These are phyloP conservation scores for Siderastrea radians DNA, from an alignment of 92 coral and sea anemone species.

Conservation along the genomic window DNA sequence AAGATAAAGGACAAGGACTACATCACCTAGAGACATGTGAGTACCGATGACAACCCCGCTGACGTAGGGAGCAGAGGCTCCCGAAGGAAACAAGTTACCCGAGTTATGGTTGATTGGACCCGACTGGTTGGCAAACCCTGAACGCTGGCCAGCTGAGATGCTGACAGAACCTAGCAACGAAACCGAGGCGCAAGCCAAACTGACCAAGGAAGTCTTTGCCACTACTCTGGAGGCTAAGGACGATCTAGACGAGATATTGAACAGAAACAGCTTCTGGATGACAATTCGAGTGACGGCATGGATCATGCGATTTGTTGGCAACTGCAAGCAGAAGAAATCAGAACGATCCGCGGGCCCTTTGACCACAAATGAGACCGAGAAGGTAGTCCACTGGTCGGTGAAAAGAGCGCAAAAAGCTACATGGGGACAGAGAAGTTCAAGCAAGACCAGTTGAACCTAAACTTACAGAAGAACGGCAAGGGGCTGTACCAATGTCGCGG, in stretches of 20 bases:
- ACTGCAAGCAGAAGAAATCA: slow-evolving; percentile 37
- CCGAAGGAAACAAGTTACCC: slow-evolving; percentile 24
- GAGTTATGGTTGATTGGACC: slow-evolving; percentile 46
- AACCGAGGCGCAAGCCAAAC: slow-evolving; percentile 56
- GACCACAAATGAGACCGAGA: slow-evolving; percentile 60
- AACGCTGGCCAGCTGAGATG: slow-evolving; percentile 32
- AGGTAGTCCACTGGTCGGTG: slow-evolving; percentile 53
- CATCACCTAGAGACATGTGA: slow-evolving; percentile 49
- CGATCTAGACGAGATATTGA: slow-evolving; percentile 24
- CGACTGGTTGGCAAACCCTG: no score
- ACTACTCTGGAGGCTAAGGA: slow-evolving; percentile 43
- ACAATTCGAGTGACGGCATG: slow-evolving; percentile 63
- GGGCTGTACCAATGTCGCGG: slow-evolving; percentile 21
- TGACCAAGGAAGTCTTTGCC: slow-evolving; percentile 38
- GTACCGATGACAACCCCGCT: slow-evolving; percentile 59
- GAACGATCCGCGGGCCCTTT: slow-evolving; percentile 53
- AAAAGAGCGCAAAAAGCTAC: slow-evolving; percentile 37
- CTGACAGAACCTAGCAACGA: slow-evolving; percentile 42
- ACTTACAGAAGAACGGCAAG: slow-evolving; percentile 12
- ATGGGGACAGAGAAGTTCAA: slow-evolving; percentile 38
- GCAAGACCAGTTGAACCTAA: slow-evolving; percentile 33
- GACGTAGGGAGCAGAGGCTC: slow-evolving; percentile 51
- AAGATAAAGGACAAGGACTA: slow-evolving; percentile 46
- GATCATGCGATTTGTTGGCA: slow-evolving; percentile 36
- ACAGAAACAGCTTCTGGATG: slow-evolving; percentile 52